Percentiles rank a stretch among this genome's conserved stretches.
These are phyloP conservation scores for Phacellophora camtschatica DNA, from an alignment of 30 jellyfish, hydroid and myxozoan species.

Conservation along the genomic window DNA sequence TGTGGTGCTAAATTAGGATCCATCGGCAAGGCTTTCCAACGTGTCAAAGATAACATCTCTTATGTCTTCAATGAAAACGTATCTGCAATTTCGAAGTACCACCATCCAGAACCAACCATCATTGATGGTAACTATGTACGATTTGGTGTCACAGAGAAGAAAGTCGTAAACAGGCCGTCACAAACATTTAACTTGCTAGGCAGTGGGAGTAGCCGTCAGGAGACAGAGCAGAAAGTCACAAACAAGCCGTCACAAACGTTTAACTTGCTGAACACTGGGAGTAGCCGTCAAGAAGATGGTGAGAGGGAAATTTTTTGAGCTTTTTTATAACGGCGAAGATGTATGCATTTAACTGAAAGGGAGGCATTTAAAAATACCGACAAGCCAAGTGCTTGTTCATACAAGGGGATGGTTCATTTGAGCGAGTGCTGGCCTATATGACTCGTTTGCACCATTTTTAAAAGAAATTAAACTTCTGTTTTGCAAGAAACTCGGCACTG, in stretches of 20 bases:
- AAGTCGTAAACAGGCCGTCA: constrained; percentile 25
- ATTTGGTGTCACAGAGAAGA: constrained; percentile 3
- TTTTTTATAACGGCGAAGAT: too few relatives aligned
- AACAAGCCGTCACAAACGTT: constrained; percentile 39
- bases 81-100: constrained; percentile 12
- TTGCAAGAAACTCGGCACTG: too few relatives aligned
- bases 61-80: constrained; percentile 34
- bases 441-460: too few relatives aligned
- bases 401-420: too few relatives aligned
- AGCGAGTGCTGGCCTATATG: too few relatives aligned
- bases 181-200: constrained; percentile 24
- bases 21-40: constrained; percentile 25
- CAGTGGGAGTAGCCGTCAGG: neutral
- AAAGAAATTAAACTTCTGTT: too few relatives aligned
- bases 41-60: constrained; percentile 48
- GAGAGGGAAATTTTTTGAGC: too few relatives aligned
- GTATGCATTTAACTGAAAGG: too few relatives aligned
- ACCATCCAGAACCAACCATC: neutral
- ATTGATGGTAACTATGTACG: neutral
- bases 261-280: neutral
- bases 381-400: too few relatives aligned
- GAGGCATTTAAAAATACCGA: too few relatives aligned
- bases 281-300: neutral
- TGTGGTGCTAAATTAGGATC: too few relatives aligned
- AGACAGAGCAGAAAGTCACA: neutral